Percentiles rank a stretch among this genome's conserved stretches.
These are phyloP conservation scores for Anas platyrhynchos DNA, from an alignment of 2,113 vertebrate genomes.

Conservation along the genomic window DNA sequence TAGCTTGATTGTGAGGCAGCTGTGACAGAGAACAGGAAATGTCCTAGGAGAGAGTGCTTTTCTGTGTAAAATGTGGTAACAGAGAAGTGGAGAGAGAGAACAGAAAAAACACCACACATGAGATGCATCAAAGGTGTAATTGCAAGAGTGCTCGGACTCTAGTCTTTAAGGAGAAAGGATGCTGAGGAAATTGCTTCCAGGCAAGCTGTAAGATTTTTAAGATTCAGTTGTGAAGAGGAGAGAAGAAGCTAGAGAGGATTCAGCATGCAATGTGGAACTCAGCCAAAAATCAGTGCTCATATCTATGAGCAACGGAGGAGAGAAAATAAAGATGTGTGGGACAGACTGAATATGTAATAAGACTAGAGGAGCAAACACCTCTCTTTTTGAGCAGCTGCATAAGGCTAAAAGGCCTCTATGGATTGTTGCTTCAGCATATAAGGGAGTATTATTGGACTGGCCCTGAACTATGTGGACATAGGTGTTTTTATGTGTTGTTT, in stretches of 20 bases:
- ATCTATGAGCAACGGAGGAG: neutral
- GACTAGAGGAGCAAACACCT: neutral
- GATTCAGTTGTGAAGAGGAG: neutral
- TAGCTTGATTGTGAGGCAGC: neutral
- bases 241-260: neutral
- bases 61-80: neutral
- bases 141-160: neutral
- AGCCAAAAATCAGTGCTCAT: neutral
- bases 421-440: neutral
- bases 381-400: neutral
- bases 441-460: neutral
- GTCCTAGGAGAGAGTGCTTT: neutral
- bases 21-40: neutral
- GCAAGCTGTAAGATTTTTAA: neutral
- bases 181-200: neutral
- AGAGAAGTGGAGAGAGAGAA: neutral
- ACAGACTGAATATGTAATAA: neutral
- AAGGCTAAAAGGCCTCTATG: neutral
- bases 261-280: neutral
- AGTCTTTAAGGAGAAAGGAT: neutral
- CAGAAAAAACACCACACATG: rapidly evolving
- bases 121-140: neutral
- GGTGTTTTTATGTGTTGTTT: too few relatives aligned
- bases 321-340: neutral
- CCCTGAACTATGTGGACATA: neutral